phyloP scores from a whole-genome alignment of 1,140 invertebrate species.

The Euura lappo region DNA sequence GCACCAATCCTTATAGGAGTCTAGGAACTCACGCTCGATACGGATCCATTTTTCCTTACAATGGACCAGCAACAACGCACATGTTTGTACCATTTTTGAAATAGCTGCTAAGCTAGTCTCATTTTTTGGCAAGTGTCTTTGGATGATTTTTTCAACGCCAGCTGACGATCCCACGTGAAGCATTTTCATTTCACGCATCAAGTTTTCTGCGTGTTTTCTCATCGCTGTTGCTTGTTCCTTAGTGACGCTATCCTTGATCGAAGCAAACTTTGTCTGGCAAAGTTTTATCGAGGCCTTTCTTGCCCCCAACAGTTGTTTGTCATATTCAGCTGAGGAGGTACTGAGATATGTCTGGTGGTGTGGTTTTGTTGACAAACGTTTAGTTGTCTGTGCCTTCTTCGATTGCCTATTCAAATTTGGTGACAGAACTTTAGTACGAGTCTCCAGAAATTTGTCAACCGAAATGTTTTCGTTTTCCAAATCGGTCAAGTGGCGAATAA shows the following conservation, averaged over 20 bases:
- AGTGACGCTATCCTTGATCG: not conserved
- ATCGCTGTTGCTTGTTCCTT: slow-evolving; percentile 3
- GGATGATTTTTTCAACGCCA: not conserved
- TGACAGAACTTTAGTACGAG: too few relatives aligned
- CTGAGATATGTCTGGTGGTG: too few relatives aligned
- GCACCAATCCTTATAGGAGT: not conserved
- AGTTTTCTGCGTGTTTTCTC: not conserved
- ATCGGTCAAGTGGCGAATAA: too few relatives aligned
- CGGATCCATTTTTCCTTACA: not conserved
- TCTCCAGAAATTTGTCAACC: too few relatives aligned
- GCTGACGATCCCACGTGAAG: not conserved
- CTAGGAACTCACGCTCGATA: not conserved
- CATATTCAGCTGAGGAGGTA: not conserved
- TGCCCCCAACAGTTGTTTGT: not conserved
- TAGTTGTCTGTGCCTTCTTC: too few relatives aligned
- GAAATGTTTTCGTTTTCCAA: too few relatives aligned
- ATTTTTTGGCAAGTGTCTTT: not conserved
- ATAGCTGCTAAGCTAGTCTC: not conserved
- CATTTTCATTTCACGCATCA: not conserved
- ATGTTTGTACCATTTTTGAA: not conserved
- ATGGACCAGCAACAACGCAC: not conserved
- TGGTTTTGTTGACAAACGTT: too few relatives aligned
- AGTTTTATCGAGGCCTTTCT: not conserved
- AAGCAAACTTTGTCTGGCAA: not conserved
- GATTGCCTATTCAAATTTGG: too few relatives aligned